These are phyloP conservation scores for Speoplatyrhinus poulsoni DNA, from an alignment of 2,113 vertebrate genomes.

Conservation along the genomic window DNA sequence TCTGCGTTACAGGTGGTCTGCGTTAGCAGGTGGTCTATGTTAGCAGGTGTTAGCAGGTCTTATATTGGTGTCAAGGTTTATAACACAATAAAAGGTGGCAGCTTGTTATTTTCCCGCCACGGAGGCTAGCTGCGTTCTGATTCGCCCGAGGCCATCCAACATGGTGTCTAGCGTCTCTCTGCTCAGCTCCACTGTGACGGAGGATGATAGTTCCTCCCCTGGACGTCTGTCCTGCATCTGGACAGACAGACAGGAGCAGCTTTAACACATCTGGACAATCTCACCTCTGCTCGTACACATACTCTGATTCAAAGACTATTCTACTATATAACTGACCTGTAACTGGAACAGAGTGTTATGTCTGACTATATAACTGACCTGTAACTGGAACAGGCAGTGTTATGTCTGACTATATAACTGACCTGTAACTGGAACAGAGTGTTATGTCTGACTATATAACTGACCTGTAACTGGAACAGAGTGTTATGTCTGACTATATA, in stretches of 20 bases:
- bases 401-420: no score
- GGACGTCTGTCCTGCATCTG: conserved; percentile 43
- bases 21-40: no score
- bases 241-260: background rate
- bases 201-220: conserved; percentile 83
- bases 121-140: conserved; percentile 86
- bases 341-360: background rate
- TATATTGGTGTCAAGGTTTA: background rate
- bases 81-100: background rate
- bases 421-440: no score
- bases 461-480: no score
- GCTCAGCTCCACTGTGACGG: conserved; percentile 89
- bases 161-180: conserved; percentile 94
- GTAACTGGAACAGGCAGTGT: no score
- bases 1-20: background rate
- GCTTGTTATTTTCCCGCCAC: conserved; percentile 82
- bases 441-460: no score
- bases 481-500: no score
- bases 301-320: no score
- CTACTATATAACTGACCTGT: no score
- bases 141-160: conserved; percentile 90
- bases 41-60: background rate
- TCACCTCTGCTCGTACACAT: no score
- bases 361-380: no score
- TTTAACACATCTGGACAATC: background rate